Base-by-base conservation (phyloP, 2,113 vertebrate genomes). In the Platichthys stellatus region DNA sequence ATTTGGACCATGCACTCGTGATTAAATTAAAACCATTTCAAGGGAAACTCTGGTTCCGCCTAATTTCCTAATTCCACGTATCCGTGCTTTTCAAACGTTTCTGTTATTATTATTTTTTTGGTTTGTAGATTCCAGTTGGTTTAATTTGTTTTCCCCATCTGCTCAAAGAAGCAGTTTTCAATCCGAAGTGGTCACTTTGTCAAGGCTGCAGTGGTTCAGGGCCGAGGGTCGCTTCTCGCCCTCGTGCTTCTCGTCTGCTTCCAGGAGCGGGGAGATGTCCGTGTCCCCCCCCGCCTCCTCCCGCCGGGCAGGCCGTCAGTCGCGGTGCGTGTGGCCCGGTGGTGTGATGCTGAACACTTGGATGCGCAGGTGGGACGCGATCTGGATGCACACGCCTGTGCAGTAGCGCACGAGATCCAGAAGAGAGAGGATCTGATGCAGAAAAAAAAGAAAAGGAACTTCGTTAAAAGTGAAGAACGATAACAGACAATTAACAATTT, bases 391-490 rank as follows among this genome's bases (percentile, higher is more conserved):
- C 71, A 98, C 90, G 35, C 95, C 94, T 72, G 94, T 95, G 88
- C 97, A 97, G 93, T 99, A 98, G 83, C 95, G 95, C 53, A 93
- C 82, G 90, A 99, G 94, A 93, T 98, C 97, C 92, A 97, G 81
- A 78, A 96, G 86, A 35, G 98, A 98, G 84, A 97, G 89, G 77
- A 96, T 90, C 98, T 99, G 56, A n/a, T 3, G 35, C 18, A 26
- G 18, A 12, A 40, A 43, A 43, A 6, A 38, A 43, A 43, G 40
- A 43, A 43, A 43, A 43, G 12, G 3, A 13, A 43, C 40, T 43
- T 43, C 3, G 11, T 43, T 43, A 43, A 43, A 2, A 12, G 40
- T 11, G 40, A 38, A 35, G 1, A 2, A 8, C 31, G 31, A 35
- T 5, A 35, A 35, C 31, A 35, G 31, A 35, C 31, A 35, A 38